Evolutionary conservation across 2,888 invertebrate genomes (phyloP).

Genomic region (Pterostichus niger): DNA sequence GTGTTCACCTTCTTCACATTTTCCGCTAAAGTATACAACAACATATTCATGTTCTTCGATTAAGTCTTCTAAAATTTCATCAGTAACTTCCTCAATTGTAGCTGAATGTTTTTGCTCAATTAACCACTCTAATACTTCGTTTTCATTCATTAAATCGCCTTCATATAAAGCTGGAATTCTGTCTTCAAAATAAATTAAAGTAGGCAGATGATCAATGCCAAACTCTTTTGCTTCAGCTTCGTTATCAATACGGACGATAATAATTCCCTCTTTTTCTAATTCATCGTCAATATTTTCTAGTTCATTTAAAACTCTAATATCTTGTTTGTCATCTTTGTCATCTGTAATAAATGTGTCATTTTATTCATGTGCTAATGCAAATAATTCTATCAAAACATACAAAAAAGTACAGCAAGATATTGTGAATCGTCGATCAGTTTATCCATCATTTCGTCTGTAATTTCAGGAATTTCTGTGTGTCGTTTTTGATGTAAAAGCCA

Average conservation of each 20-base stretch:
- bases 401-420: slow-evolving; percentile 93
- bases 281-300: slow-evolving; percentile 96
- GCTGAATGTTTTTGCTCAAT: slow-evolving; percentile 93
- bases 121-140: slow-evolving; percentile 94
- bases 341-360: slow-evolving; percentile 79
- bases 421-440: slow-evolving; percentile 89
- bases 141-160: slow-evolving; percentile 94
- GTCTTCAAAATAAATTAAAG: slow-evolving; percentile 93
- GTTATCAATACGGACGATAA: slow-evolving; percentile 94
- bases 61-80: slow-evolving; percentile 91
- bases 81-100: slow-evolving; percentile 96
- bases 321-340: slow-evolving; percentile 94
- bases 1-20: slow-evolving; percentile 92
- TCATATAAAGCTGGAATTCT: slow-evolving; percentile 95
- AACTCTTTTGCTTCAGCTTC: slow-evolving; percentile 94
- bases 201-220: slow-evolving; percentile 92
- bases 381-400: slow-evolving; percentile 80
- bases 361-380: slow-evolving; percentile 17
- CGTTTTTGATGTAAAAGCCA: slow-evolving; percentile 95
- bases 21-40: slow-evolving; percentile 96
- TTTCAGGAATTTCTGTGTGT: slow-evolving; percentile 94
- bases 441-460: slow-evolving; percentile 96
- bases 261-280: slow-evolving; percentile 92
- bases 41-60: slow-evolving; percentile 96
- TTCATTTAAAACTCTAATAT: slow-evolving; percentile 91